Evolutionary conservation across 2,113 vertebrate genomes (phyloP).

Genomic region (Cichladusa arquata): DNA sequence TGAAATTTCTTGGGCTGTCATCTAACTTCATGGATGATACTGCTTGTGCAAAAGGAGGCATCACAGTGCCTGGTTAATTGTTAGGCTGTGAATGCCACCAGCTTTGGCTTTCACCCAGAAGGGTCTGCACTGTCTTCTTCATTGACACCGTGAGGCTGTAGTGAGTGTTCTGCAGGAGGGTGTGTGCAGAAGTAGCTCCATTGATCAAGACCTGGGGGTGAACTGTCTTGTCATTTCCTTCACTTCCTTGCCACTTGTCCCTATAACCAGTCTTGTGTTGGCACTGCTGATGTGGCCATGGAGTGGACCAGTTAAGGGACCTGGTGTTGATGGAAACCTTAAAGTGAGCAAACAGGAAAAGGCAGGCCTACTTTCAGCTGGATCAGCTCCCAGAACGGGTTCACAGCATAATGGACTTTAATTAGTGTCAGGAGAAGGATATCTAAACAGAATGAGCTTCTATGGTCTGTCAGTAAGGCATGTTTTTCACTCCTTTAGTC

Average conservation of each 20-base stretch:
- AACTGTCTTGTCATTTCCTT: neutral
- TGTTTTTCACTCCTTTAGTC: neutral
- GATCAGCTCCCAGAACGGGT: neutral
- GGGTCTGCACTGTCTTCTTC: neutral
- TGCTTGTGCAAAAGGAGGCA: neutral
- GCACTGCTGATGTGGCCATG: neutral
- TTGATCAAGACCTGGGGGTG: neutral
- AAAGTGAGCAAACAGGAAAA: neutral
- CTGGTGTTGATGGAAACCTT: neutral
- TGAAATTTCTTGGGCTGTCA: neutral
- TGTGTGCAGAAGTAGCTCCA: neutral
- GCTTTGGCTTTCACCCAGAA: neutral
- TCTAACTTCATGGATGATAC: neutral
- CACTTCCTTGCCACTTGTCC: neutral
- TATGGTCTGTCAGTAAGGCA: neutral
- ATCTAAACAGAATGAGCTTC: neutral
- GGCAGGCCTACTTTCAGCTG: neutral
- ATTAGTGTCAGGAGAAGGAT: neutral
- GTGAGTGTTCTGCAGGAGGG: neutral
- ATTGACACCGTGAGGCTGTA: rapidly evolving
- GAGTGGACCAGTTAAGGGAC: neutral
- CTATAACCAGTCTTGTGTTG: neutral
- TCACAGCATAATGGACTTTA: neutral
- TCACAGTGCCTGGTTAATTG: neutral
- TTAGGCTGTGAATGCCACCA: neutral